These are phyloP conservation scores for Ictalurus punctatus DNA, from an alignment of 2,113 vertebrate genomes.

Conservation along the genomic window DNA sequence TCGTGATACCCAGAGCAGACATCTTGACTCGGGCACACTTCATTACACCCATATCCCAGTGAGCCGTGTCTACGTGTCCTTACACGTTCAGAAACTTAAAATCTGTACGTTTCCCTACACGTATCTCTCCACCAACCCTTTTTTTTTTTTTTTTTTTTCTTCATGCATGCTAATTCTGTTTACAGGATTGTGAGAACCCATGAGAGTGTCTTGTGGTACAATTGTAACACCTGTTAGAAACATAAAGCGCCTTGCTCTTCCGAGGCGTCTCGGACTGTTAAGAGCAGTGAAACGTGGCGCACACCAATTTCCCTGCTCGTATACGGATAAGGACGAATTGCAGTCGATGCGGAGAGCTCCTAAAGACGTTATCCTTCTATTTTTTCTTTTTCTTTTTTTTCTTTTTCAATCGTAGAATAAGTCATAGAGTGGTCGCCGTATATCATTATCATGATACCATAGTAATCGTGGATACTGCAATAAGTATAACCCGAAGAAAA, in stretches of 20 bases:
- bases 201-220: no score
- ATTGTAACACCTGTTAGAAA: neutral
- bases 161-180: neutral
- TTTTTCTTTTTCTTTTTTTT: neutral
- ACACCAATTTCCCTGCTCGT: neutral
- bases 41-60: neutral
- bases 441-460: neutral
- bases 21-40: neutral
- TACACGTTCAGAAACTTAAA: neutral
- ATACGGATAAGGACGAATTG: neutral
- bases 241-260: neutral
- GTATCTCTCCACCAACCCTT: neutral
- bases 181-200: no score
- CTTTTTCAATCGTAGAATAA: no score
- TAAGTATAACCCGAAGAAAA: neutral
- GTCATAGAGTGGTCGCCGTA: neutral
- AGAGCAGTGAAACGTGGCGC: neutral
- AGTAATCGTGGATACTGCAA: neutral
- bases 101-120: neutral
- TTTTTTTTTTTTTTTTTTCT: no score
- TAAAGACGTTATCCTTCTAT: neutral
- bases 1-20: neutral
- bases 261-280: neutral
- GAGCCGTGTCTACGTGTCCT: neutral
- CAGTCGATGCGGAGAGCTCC: neutral